phyloP scores from a whole-genome alignment of 1,140 invertebrate genomes.

The Hylaeus anthracinus region DNA sequence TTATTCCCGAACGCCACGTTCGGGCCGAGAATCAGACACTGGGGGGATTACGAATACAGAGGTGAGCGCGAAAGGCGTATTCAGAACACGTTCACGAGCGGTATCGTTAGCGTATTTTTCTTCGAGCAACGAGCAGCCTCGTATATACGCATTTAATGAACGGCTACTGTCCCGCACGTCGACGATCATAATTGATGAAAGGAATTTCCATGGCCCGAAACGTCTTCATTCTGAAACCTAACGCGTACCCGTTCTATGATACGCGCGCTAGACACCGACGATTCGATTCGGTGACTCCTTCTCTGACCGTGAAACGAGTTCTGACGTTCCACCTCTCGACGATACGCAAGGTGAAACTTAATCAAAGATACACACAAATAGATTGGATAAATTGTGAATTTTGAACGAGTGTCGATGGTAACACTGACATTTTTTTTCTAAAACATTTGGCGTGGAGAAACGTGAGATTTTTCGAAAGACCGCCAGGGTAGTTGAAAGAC shows the following conservation, averaged over 20 bases:
- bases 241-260: conserved; percentile 48
- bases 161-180: conserved; percentile 70
- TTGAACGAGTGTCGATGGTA: neutral
- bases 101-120: conserved; percentile 79
- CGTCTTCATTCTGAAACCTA: conserved; percentile 57
- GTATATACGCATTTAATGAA: conserved; percentile 75
- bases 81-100: conserved; percentile 69
- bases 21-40: conserved; percentile 58
- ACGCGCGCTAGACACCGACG: conserved; percentile 55
- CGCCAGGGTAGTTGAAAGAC: conserved; percentile 42
- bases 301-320: too few species aligned
- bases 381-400: too few species aligned
- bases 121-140: conserved; percentile 64
- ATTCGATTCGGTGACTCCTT: neutral
- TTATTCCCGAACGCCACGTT: conserved; percentile 68
- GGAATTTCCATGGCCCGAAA: conserved; percentile 55
- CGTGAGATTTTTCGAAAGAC: conserved; percentile 41
- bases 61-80: conserved; percentile 53
- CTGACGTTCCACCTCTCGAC: too few species aligned
- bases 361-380: too few species aligned
- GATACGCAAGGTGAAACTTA: too few species aligned
- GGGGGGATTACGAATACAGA: conserved; percentile 69
- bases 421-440: neutral
- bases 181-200: conserved; percentile 63
- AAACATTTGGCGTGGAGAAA: conserved; percentile 15